phyloP scores from a whole-genome alignment of 2,797 vertebrate genomes.

The Malurus leucopterus region DNA sequence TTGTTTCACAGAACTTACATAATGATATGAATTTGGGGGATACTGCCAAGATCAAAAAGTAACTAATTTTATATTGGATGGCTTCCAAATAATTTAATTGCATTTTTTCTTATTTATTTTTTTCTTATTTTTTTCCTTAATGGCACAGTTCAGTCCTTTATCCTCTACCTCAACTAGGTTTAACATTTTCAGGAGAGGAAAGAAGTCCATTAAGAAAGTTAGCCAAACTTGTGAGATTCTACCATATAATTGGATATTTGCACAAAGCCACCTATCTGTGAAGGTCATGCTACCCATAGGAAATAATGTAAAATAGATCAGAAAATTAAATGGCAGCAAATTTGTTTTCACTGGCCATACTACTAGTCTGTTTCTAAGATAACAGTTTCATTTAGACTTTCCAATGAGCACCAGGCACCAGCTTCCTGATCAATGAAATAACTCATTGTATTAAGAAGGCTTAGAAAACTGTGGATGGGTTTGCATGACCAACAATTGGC shows the following conservation, averaged over 20 bases:
- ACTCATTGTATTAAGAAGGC: conserved; percentile 22
- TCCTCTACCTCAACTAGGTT: neutral
- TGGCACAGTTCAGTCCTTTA: neutral
- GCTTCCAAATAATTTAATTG: neutral
- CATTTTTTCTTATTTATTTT: neutral
- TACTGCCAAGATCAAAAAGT: neutral
- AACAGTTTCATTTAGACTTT: conserved; percentile 75
- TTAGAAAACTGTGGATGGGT: conserved; percentile 49
- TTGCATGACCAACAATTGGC: neutral
- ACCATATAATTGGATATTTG: conserved; percentile 83
- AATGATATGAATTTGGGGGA: neutral
- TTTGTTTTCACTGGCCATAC: conserved; percentile 78
- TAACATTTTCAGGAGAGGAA: conserved; percentile 9
- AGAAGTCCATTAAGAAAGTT: conserved; percentile 73
- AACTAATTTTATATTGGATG: neutral
- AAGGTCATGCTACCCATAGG: conserved; percentile 76
- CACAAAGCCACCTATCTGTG: conserved; percentile 75
- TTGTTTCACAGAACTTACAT: neutral
- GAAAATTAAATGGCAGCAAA: conserved; percentile 84
- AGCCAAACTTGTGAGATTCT: conserved; percentile 75
- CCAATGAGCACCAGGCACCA: conserved; percentile 61
- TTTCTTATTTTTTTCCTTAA: neutral
- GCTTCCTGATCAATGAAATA: conserved; percentile 72
- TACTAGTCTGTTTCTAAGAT: conserved; percentile 83
- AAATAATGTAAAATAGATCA: conserved; percentile 91